Percentiles rank a stretch among this genome's conserved stretches.
phyloP scores from a whole-genome alignment of 2,113 vertebrate species.

The Ammospiza nelsoni region DNA sequence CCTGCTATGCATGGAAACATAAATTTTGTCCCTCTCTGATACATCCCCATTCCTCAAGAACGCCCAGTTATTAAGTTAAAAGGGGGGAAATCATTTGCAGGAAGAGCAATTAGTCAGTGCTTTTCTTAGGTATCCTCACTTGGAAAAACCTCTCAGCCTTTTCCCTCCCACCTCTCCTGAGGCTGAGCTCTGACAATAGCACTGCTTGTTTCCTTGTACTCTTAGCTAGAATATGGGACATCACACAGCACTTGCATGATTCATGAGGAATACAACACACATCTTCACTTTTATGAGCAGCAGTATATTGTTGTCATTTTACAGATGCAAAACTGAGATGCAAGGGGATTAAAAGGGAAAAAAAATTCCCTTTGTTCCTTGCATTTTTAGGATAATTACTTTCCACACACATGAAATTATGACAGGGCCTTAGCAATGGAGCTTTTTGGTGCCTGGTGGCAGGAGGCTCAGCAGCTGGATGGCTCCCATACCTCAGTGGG shows the following conservation, averaged over 20 bases:
- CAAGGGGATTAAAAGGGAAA: not conserved
- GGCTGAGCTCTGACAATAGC: slow-evolving; percentile 9
- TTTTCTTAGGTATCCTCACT: not conserved
- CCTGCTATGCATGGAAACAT: not conserved
- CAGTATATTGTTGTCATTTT: slow-evolving; percentile 29
- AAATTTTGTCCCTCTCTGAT: not conserved
- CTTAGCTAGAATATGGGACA: slow-evolving; percentile 5
- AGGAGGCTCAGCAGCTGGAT: not conserved
- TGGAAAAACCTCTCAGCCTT: not conserved
- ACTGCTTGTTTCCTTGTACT: not conserved
- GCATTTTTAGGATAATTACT: slow-evolving; percentile 20
- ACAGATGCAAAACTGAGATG: slow-evolving; percentile 50
- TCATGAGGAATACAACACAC: slow-evolving; percentile 27
- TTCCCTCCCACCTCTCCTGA: not conserved
- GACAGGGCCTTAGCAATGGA: not conserved
- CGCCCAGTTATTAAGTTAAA: not conserved
- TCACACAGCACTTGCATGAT: slow-evolving; percentile 29
- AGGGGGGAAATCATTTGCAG: not conserved
- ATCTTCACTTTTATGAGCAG: slow-evolving; percentile 28
- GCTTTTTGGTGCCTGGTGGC: not conserved
- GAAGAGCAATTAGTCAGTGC: not conserved
- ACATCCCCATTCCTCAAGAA: not conserved
- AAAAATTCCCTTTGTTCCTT: not conserved
- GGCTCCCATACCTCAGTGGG: not conserved
- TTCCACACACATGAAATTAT: not conserved